phyloP scores from a whole-genome alignment of 2,888 invertebrate genomes.

The Allolobophora icterica region DNA sequence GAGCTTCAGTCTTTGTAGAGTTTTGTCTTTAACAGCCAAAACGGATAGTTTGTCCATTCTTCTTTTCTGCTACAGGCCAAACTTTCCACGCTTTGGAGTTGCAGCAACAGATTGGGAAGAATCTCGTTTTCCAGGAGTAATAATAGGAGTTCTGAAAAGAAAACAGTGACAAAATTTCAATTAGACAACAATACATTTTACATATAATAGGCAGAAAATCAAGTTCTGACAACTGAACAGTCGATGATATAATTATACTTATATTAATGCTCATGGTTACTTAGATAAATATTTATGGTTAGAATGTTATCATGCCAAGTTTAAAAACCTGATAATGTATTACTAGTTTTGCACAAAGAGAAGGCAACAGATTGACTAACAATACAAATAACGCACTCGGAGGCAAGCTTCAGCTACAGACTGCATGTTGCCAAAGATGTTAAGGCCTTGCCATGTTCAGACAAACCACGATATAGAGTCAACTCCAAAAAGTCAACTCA shows the following conservation, averaged over 20 bases:
- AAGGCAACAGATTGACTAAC: too few relatives aligned
- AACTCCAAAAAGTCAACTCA: not conserved
- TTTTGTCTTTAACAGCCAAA: not conserved
- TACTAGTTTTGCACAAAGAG: not conserved
- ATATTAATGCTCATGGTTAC: too few relatives aligned
- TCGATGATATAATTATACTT: not conserved
- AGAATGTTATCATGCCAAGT: not conserved
- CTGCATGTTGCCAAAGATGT: not conserved
- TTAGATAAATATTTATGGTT: not conserved
- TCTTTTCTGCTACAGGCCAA: conserved; percentile 53
- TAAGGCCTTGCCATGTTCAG: not conserved
- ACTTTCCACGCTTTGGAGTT: conserved; percentile 56
- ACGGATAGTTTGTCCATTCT: not conserved
- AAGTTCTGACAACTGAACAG: not conserved
- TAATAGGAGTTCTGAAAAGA: conserved; percentile 31
- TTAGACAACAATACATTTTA: not conserved
- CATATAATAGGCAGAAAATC: not conserved
- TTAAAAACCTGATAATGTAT: not conserved
- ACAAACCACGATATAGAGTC: not conserved
- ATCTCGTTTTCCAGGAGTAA: conserved; percentile 28
- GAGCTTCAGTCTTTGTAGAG: not conserved
- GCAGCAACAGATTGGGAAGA: conserved; percentile 56
- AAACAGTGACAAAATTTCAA: not conserved
- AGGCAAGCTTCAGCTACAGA: too few relatives aligned
- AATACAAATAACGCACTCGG: not conserved